Percentiles rank a stretch among this genome's conserved stretches.
Conservation (phyloP, 2,797 vertebrate species). For the Sebastes taczanowskii region DNA sequence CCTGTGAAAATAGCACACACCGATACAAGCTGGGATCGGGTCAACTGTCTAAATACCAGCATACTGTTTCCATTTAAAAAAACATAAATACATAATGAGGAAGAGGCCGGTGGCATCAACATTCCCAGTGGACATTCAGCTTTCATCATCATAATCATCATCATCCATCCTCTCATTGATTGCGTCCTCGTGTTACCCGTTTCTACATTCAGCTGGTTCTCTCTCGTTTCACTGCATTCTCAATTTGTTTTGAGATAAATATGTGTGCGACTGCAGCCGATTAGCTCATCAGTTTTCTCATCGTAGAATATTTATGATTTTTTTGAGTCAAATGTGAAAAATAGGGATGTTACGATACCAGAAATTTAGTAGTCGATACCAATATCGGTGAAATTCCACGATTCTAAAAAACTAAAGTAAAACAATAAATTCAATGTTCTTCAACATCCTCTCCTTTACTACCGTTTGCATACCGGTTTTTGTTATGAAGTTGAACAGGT, state of each 20-base stretch:
- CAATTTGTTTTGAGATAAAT: neutral
- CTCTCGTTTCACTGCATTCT: neutral
- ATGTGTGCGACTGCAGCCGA: neutral
- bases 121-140: constrained; percentile 4
- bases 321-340: neutral
- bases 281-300: neutral
- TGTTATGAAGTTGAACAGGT: too few relatives aligned
- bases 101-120: constrained; percentile 4
- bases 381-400: too few relatives aligned
- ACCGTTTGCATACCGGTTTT: too few relatives aligned
- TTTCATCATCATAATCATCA: constrained; percentile 17
- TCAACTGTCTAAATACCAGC: constrained; percentile 17
- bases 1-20: constrained; percentile 49
- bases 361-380: too few relatives aligned
- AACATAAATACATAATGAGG: neutral
- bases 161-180: constrained; percentile 3
- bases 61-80: constrained; percentile 26
- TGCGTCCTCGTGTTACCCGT: constrained; percentile 1
- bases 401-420: too few relatives aligned
- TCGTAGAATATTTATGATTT: neutral
- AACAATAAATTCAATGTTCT: too few relatives aligned
- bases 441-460: too few relatives aligned
- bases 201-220: neutral
- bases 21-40: neutral
- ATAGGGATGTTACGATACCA: neutral